Base-by-base conservation (phyloP, 2,113 vertebrate species). In the Orientallactaga bullata region DNA sequence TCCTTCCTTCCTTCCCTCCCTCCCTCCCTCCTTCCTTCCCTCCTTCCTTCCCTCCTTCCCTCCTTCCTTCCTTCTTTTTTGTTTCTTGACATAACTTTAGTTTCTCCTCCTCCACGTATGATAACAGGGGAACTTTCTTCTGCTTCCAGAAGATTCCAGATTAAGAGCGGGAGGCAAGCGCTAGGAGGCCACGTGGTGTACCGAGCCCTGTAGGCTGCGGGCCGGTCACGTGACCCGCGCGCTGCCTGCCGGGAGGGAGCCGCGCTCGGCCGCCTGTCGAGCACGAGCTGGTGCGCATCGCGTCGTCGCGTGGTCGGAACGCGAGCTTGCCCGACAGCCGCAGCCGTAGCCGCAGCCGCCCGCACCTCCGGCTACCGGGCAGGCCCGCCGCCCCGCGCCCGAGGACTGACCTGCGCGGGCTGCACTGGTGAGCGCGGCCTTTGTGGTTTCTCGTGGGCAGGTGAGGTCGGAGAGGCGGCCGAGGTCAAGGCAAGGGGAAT, bases 161-260 rank as follows among this genome's bases (percentile, higher is more conserved):
- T 1, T 0, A 2, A 12, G 8, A 47, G 42, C 42, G 7, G 39
- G 16, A 68, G 5, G 2, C 35, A 20, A 8, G 3, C 23, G 83
- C 5, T 32, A 28, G n/a, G 28, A 11, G 20, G 0, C 5, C 23
- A 1, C 0, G 30, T 23, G n/a, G 5, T 23, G 6, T 2, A 3
- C 5, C 15, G 5, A 7, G 4, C 0, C 8, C 1, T 0, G 0
- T 3, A 1, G 18, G 47, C 28, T 0, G 55, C 2, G 20, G 7
- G 4, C 60, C 1, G 0, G 3, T 86, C 85, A 93, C 89, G 88
- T 94, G 93, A 30, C 1, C 1, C 1, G 11, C 65, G 82, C 85
- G 16, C 28, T 26, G 96, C 0, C 76, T 32, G 68, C 39, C 0
- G 91, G 95, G 94, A 90, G 42, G 42, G 42, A 47, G 42, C 68